A percentile compares a stretch with the other conserved stretches of the same genome.
Evolutionary conservation across 2,888 invertebrate species (phyloP).

Genomic region (Acleris literana): DNA sequence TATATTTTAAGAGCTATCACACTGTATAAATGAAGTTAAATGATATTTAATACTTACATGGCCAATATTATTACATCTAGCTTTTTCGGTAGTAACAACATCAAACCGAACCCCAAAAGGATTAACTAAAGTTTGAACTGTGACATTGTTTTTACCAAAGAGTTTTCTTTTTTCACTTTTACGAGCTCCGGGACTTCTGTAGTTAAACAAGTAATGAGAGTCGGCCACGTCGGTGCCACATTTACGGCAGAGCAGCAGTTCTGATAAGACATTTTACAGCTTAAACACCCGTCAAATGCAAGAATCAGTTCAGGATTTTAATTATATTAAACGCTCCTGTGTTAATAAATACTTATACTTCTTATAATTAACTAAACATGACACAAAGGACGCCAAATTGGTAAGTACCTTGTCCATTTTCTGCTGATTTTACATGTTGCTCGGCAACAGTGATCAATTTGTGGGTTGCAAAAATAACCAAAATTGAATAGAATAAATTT

Average conservation of each 20-base stretch:
- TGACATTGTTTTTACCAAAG: constrained; percentile 79
- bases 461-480: no score
- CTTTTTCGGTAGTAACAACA: constrained; percentile 78
- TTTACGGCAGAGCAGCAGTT: constrained; percentile 82
- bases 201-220: constrained; percentile 77
- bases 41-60: constrained; percentile 61
- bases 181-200: constrained; percentile 76
- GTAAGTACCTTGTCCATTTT: no score
- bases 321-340: no score
- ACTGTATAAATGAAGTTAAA: background rate
- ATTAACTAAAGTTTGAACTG: constrained; percentile 82
- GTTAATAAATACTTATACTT: no score
- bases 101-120: constrained; percentile 82
- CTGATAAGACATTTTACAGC: constrained; percentile 50
- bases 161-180: constrained; percentile 76
- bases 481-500: no score
- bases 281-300: constrained; percentile 13
- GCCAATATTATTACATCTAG: constrained; percentile 80
- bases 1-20: no score
- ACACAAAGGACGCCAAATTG: no score
- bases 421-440: no score
- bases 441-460: no score
- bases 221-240: constrained; percentile 84
- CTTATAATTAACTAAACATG: no score
- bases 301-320: constrained; percentile 14